Percentiles rank a stretch among this genome's conserved stretches.
Evolutionary conservation across 2,113 vertebrate genomes (phyloP).

Genomic region (Glaucidium brasilianum): DNA sequence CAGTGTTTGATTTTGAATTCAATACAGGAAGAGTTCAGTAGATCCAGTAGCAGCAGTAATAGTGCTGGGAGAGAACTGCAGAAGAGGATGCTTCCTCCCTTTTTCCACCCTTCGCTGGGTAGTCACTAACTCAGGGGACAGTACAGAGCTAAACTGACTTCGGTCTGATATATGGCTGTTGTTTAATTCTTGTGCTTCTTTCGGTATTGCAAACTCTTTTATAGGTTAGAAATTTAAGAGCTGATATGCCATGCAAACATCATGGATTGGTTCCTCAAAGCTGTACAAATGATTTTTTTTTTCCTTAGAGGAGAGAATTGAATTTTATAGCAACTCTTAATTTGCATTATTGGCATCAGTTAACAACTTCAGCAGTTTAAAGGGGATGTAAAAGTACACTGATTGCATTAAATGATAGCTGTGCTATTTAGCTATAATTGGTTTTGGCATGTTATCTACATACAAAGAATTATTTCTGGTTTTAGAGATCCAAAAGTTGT

Average conservation of each 20-base stretch:
- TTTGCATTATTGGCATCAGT: neutral
- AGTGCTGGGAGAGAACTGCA: neutral
- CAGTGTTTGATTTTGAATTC: neutral
- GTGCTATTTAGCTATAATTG: neutral
- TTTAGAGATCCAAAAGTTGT: neutral
- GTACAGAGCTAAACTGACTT: neutral
- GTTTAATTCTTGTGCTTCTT: neutral
- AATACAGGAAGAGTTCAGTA: neutral
- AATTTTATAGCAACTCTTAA: neutral
- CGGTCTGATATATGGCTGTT: neutral
- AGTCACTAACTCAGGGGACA: neutral
- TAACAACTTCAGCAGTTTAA: neutral
- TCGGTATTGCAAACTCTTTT: neutral
- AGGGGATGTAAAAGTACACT: neutral
- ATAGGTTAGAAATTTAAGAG: neutral
- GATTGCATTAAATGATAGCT: neutral
- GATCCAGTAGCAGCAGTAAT: neutral
- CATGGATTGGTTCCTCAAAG: neutral
- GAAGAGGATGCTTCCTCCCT: neutral
- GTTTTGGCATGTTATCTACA: neutral
- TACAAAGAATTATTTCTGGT: neutral
- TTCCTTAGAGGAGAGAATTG: neutral
- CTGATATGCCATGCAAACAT: neutral
- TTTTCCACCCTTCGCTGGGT: neutral
- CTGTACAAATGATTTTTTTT: neutral